phyloP scores from a whole-genome alignment of 2,797 vertebrate genomes.

The Catharus ustulatus region DNA sequence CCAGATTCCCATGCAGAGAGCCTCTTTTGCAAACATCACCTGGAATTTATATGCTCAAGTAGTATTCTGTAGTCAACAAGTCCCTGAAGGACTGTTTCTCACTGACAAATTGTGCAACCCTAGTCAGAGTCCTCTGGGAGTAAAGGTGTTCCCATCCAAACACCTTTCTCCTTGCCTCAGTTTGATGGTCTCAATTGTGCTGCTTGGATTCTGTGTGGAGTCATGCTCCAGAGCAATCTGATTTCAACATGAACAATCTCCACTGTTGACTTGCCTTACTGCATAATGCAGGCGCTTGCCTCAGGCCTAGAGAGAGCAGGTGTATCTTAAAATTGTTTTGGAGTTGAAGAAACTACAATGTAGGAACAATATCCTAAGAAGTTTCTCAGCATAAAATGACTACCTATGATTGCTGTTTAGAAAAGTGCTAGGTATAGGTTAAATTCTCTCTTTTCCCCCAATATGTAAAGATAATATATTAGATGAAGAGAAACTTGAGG shows the following conservation, averaged over 20 bases:
- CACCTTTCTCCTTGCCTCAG: neutral
- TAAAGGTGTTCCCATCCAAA: neutral
- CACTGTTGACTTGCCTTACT: neutral
- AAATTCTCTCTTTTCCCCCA: neutral
- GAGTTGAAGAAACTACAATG: neutral
- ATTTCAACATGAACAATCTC: neutral
- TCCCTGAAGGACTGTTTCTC: neutral
- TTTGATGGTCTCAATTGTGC: rapidly evolving
- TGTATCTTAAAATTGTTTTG: neutral
- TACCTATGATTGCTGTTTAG: neutral
- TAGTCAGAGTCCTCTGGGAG: neutral
- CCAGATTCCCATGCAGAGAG: rapidly evolving
- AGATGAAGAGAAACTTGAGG: neutral
- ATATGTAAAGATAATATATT: neutral
- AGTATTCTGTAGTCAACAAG: neutral
- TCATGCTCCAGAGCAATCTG: neutral
- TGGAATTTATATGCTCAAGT: neutral
- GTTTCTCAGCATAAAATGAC: neutral
- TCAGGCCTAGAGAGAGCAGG: neutral
- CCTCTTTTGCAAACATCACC: neutral
- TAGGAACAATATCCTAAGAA: neutral
- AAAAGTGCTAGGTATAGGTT: neutral
- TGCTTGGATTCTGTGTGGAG: neutral
- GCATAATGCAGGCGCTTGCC: neutral
- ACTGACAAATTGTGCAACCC: neutral